Evolutionary conservation across 2,113 vertebrate genomes (phyloP).

Genomic region (Elaphurus davidianus): DNA sequence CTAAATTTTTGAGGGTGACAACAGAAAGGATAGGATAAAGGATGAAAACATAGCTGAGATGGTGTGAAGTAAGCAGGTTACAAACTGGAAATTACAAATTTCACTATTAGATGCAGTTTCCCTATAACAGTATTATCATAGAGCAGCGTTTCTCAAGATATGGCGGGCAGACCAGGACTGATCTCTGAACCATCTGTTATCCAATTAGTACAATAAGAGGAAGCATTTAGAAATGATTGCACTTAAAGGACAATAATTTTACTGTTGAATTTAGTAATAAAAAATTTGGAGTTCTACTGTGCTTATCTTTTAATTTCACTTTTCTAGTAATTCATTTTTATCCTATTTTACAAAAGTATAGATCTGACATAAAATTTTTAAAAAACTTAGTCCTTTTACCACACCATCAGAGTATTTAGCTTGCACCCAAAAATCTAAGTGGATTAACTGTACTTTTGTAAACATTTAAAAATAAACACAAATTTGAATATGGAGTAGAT

Average conservation of each 20-base stretch:
- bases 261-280: background rate
- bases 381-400: background rate
- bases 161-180: background rate
- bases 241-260: background rate
- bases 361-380: background rate
- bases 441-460: background rate
- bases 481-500: background rate
- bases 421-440: background rate
- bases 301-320: background rate
- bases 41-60: background rate
- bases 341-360: background rate
- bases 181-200: background rate
- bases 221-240: background rate
- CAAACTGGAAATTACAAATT: background rate
- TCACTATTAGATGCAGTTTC: background rate
- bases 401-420: background rate
- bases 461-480: conserved; percentile 30
- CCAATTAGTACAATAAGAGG: background rate
- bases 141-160: background rate
- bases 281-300: background rate
- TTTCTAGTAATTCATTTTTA: conserved; percentile 3
- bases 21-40: background rate
- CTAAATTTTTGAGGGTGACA: background rate
- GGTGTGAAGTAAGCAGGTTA: background rate
- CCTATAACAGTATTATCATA: background rate